These are phyloP conservation scores for Enteromius mattozi DNA, from an alignment of 2,797 vertebrate genomes.

Conservation along the genomic window DNA sequence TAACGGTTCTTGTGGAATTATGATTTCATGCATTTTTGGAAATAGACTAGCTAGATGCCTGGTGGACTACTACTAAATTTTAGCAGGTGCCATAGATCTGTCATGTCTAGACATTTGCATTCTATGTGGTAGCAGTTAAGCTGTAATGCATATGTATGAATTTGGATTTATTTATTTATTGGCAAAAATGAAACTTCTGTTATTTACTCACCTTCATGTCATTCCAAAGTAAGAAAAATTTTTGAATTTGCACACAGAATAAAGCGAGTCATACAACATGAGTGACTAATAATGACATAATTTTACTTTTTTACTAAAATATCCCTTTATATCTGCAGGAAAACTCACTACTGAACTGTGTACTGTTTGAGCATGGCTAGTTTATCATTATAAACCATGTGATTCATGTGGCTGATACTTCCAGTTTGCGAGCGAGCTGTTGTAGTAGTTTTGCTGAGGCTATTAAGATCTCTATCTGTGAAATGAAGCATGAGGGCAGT, in stretches of 20 bases:
- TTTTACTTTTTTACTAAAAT: background rate
- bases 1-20: background rate
- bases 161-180: background rate
- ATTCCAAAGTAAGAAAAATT: background rate
- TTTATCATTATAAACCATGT: conserved; percentile 22
- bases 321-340: background rate
- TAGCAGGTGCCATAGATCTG: conserved; percentile 25
- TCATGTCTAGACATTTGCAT: background rate
- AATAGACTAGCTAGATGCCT: background rate
- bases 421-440: conserved; percentile 17
- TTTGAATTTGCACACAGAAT: background rate
- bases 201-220: background rate
- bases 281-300: background rate
- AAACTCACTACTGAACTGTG: background rate
- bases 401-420: background rate
- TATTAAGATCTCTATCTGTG: conserved; percentile 58
- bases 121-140: background rate
- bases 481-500: conserved; percentile 49
- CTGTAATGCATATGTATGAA: too few relatives aligned
- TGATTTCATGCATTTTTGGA: background rate
- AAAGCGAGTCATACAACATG: background rate
- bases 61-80: background rate
- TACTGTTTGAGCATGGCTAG: background rate
- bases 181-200: background rate
- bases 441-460: conserved; percentile 50